Conservation (phyloP, 1,140 invertebrate species). For the Orchestia grillus region DNA sequence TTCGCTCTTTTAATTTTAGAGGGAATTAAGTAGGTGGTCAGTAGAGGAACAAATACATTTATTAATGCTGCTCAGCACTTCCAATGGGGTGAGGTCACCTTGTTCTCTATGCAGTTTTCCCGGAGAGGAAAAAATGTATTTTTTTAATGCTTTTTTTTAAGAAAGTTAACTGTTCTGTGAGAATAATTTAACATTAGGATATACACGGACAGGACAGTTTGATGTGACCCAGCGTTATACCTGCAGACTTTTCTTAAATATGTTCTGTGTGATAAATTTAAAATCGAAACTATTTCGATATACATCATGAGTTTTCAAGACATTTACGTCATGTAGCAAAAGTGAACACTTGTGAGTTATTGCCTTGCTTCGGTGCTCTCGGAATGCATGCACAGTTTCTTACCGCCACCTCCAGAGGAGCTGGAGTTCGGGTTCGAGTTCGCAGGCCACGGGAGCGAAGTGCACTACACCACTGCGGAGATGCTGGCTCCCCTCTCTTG, state of each 20-base stretch:
- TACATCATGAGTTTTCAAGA: background rate
- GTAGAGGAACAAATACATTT: background rate
- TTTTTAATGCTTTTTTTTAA: background rate
- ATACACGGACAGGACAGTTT: too few relatives aligned
- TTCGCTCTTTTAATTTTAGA: background rate
- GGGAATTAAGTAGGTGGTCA: background rate
- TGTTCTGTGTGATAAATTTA: background rate
- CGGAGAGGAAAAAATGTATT: background rate
- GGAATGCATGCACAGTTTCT: background rate
- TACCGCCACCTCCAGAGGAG: background rate
- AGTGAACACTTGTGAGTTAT: background rate
- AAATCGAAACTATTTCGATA: background rate
- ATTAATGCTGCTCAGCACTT: background rate
- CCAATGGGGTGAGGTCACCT: background rate
- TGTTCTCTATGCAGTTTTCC: background rate
- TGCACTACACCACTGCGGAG: conserved; percentile 2
- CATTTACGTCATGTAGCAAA: background rate
- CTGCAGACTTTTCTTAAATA: background rate
- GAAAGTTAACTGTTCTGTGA: background rate
- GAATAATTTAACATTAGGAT: too few relatives aligned
- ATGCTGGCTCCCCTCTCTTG: background rate
- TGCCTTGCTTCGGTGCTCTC: background rate
- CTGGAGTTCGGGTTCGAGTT: conserved; percentile 31
- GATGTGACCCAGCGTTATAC: too few relatives aligned
- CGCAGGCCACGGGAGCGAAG: background rate